Conservation (phyloP, 2,888 invertebrate genomes). For the Orthonevra nobilis region DNA sequence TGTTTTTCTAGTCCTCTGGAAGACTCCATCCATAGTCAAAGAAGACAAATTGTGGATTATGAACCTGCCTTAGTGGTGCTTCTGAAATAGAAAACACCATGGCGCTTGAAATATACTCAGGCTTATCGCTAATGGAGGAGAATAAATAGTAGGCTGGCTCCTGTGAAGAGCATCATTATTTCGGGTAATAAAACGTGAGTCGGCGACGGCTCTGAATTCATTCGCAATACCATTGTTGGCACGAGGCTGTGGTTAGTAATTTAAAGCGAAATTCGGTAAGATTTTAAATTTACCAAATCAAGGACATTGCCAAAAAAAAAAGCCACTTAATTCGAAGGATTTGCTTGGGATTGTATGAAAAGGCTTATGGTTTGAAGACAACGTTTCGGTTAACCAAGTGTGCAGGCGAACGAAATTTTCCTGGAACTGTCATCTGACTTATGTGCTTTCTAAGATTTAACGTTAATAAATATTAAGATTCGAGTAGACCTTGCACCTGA, state of each 20-base stretch:
- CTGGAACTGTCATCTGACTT: no score
- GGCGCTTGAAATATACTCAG: slow-evolving; percentile 1
- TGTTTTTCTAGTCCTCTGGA: not conserved
- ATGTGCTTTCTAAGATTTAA: no score
- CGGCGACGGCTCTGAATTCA: no score
- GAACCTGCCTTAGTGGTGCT: slow-evolving; percentile 1
- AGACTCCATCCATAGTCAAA: slow-evolving; percentile 44
- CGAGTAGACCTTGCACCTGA: no score
- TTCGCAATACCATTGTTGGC: not conserved
- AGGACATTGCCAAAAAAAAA: not conserved
- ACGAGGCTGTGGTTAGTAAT: not conserved
- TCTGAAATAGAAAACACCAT: not conserved
- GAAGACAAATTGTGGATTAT: slow-evolving; percentile 43
- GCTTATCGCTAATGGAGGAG: slow-evolving; percentile 38
- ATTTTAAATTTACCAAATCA: slow-evolving; percentile 21
- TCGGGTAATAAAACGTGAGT: slow-evolving; percentile 37
- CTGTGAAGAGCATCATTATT: not conserved
- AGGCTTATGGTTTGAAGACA: no score
- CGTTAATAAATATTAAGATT: no score
- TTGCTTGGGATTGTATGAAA: no score
- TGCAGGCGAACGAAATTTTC: no score
- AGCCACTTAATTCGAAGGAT: not conserved
- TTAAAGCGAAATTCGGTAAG: no score
- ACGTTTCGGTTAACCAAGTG: no score
- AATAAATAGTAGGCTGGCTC: slow-evolving; percentile 27